Percentiles rank a stretch among this genome's conserved stretches.
phyloP scores from a whole-genome alignment of 2,797 vertebrate species.

The Halcyon smyrnensis region DNA sequence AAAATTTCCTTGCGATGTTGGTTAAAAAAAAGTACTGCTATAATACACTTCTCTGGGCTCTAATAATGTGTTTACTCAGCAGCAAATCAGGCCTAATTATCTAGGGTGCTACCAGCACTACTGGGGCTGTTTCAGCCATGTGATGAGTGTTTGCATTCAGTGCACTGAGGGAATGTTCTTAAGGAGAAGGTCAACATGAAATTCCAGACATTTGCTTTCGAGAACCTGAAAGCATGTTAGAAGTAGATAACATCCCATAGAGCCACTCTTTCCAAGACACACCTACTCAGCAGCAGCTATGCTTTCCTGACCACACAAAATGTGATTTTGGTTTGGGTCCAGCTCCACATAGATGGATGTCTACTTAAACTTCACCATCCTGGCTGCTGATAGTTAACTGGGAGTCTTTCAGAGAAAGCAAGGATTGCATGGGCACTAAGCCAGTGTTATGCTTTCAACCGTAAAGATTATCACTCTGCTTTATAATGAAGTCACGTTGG shows the following conservation, averaged over 20 bases:
- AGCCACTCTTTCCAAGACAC: background rate
- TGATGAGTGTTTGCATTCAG: background rate
- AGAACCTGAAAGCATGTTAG: background rate
- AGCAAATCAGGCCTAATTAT: background rate
- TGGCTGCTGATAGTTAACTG: background rate
- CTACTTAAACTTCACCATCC: background rate
- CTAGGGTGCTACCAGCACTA: background rate
- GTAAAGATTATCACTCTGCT: background rate
- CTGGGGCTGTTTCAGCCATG: background rate
- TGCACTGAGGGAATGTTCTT: background rate
- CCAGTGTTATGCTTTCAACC: background rate
- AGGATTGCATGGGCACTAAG: background rate
- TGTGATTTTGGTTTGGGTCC: background rate
- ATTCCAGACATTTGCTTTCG: background rate
- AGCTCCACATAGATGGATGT: background rate
- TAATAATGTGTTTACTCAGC: background rate
- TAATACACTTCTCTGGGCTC: background rate
- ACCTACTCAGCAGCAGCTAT: background rate
- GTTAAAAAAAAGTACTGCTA: background rate
- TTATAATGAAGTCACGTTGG: background rate
- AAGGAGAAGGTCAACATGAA: background rate
- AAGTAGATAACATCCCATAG: background rate
- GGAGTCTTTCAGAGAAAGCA: background rate
- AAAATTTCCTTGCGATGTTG: background rate
- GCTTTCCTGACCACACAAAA: background rate